Evolutionary conservation across 2,113 vertebrate species (phyloP).

Genomic region (Psophia crepitans): DNA sequence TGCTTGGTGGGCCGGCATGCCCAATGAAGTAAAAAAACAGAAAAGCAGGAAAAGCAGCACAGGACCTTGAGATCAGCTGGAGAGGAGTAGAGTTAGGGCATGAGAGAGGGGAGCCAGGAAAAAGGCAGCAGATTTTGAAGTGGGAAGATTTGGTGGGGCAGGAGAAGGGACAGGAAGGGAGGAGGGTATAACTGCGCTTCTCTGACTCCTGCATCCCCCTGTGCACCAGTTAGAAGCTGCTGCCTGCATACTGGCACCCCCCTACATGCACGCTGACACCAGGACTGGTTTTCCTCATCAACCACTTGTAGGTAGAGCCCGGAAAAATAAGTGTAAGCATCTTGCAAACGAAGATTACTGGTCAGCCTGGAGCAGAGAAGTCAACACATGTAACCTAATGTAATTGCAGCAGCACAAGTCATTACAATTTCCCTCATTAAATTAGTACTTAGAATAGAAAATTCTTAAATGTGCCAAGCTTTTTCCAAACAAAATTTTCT

Average conservation of each 20-base stretch:
- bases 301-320: neutral
- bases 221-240: neutral
- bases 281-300: neutral
- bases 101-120: neutral
- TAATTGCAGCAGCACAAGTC: neutral
- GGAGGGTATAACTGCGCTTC: neutral
- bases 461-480: neutral
- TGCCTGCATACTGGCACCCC: neutral
- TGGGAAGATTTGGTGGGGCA: neutral
- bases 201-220: neutral
- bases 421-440: neutral
- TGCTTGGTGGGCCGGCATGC: neutral
- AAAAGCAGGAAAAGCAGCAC: neutral
- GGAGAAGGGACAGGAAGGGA: neutral
- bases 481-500: neutral
- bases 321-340: neutral
- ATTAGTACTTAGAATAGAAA: neutral
- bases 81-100: accelerated
- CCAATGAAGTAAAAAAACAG: neutral
- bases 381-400: neutral
- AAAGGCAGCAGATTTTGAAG: neutral
- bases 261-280: neutral
- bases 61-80: neutral
- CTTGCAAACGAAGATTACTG: neutral
- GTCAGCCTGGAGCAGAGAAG: neutral